These are phyloP conservation scores for Diorhabda sublineata DNA, from an alignment of 1,140 invertebrate species.

Conservation along the genomic window DNA sequence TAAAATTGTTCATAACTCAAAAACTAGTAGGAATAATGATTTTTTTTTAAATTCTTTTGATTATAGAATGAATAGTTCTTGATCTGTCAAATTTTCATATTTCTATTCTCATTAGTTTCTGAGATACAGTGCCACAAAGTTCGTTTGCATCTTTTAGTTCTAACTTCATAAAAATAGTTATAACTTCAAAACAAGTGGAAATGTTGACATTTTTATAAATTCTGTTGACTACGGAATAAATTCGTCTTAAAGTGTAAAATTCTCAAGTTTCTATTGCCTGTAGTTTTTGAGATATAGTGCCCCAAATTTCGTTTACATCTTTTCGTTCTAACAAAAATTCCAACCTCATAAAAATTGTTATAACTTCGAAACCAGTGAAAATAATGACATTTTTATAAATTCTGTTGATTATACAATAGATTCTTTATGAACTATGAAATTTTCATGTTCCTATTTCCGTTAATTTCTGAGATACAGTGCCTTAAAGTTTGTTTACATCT, in stretches of 20 bases:
- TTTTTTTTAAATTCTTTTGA: too few species aligned
- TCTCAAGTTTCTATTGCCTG: too few species aligned
- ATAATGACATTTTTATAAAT: not conserved
- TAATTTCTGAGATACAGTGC: not conserved
- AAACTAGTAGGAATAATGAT: not conserved
- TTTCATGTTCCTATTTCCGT: too few species aligned
- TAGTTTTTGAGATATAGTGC: too few species aligned
- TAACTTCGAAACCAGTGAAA: not conserved
- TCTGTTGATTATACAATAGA: too few species aligned
- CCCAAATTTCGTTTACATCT: too few species aligned
- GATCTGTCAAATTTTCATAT: not conserved
- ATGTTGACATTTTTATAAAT: too few species aligned
- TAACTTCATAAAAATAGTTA: slow-evolving; percentile 12
- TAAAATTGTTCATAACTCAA: not conserved
- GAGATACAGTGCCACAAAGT: too few species aligned
- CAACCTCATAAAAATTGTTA: not conserved
- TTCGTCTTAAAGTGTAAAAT: not conserved
- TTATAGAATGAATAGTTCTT: not conserved
- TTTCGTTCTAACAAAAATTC: slow-evolving; percentile 10
- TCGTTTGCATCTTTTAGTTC: too few species aligned
- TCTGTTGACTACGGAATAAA: too few species aligned
- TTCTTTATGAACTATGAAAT: too few species aligned
- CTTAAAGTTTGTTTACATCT: slow-evolving; percentile 6
- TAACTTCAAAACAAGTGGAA: not conserved
- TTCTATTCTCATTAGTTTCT: too few species aligned